Evolutionary conservation across 2,888 invertebrate species (phyloP).

Genomic region (Amiota mariae): DNA sequence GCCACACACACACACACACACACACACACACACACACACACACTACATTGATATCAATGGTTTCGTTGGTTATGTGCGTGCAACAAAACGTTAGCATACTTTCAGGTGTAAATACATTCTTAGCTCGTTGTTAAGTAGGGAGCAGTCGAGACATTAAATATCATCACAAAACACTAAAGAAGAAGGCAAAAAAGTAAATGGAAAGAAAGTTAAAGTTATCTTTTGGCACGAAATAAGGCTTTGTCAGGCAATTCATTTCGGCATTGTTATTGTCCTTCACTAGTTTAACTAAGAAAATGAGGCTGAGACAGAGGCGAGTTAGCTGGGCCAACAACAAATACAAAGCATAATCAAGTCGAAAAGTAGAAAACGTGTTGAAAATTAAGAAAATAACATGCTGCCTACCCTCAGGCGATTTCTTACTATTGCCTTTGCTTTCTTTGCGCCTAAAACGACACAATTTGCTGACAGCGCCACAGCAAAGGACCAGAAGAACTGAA

Average conservation of each 20-base stretch:
- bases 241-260: constrained; percentile 49
- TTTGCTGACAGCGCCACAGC: constrained; percentile 35
- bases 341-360: constrained; percentile 54
- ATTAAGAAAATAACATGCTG: constrained; percentile 47
- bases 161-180: too few relatives aligned
- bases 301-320: constrained; percentile 22
- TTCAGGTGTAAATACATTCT: constrained; percentile 65
- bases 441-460: constrained; percentile 15
- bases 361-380: constrained; percentile 63
- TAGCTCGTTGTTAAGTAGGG: constrained; percentile 40
- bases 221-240: constrained; percentile 67
- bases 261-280: background rate
- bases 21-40: too few relatives aligned
- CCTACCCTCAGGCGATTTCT: constrained; percentile 24
- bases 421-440: constrained; percentile 20
- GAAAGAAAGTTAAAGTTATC: constrained; percentile 58
- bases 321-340: constrained; percentile 17
- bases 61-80: constrained; percentile 61
- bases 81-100: constrained; percentile 67
- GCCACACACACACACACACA: constrained; percentile 7
- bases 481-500: constrained; percentile 51
- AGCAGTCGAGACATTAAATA: background rate
- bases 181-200: constrained; percentile 41
- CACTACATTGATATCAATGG: background rate
- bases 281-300: too few relatives aligned